These are phyloP conservation scores for Macroglossus sobrinus DNA, from an alignment of 2,113 vertebrate genomes.

Conservation along the genomic window DNA sequence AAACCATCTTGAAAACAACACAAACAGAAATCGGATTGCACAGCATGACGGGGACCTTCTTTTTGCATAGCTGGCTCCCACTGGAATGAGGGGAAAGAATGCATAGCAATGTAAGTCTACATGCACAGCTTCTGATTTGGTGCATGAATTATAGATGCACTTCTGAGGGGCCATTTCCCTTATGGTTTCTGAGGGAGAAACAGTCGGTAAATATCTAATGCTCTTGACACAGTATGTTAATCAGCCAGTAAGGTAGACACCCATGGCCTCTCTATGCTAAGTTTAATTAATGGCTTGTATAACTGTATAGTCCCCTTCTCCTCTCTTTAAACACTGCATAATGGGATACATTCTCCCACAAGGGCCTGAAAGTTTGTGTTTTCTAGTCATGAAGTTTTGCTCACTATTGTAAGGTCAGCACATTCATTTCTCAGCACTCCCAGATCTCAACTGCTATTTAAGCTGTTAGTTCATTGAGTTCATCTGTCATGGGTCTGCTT, in stretches of 20 bases:
- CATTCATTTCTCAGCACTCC: slow-evolving; percentile 72
- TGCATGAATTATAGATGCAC: slow-evolving; percentile 70
- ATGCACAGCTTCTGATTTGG: slow-evolving; percentile 33
- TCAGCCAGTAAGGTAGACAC: slow-evolving; percentile 40
- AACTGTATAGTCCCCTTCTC: background rate
- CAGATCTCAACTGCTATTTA: slow-evolving; percentile 71
- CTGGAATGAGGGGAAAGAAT: background rate
- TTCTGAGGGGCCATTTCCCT: slow-evolving; percentile 51
- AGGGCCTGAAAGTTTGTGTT: slow-evolving; percentile 60
- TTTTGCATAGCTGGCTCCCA: slow-evolving; percentile 16
- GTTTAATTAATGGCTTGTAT: slow-evolving; percentile 61
- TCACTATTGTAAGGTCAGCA: slow-evolving; percentile 70
- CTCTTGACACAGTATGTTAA: slow-evolving; percentile 57
- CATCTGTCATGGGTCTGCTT: slow-evolving; percentile 72
- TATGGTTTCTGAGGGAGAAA: slow-evolving; percentile 42
- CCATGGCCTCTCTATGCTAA: background rate
- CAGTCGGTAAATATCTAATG: slow-evolving; percentile 44
- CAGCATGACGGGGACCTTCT: slow-evolving; percentile 8
- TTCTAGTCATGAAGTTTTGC: slow-evolving; percentile 71
- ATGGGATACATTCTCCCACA: slow-evolving; percentile 64
- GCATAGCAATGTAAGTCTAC: background rate
- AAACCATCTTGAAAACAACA: slow-evolving; percentile 42
- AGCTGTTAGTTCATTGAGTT: slow-evolving; percentile 74
- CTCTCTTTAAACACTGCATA: slow-evolving; percentile 43
- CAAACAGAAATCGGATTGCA: slow-evolving; percentile 21